phyloP scores from a whole-genome alignment of 53 echinoderm and acorn worm genomes.

The Zoroaster sp. region DNA sequence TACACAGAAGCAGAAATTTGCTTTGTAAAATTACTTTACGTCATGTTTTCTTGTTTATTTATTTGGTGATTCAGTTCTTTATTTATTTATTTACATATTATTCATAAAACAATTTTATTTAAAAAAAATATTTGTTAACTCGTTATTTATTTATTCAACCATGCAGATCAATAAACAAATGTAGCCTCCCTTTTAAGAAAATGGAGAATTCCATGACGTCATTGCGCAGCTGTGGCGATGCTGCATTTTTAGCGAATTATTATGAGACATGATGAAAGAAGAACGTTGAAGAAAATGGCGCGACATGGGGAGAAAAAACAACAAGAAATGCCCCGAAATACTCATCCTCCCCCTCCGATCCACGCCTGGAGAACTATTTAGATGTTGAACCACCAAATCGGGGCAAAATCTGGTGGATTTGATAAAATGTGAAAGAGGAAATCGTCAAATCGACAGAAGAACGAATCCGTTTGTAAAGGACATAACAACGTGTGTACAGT shows the following conservation, averaged over 20 bases:
- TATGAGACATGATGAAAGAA: conserved; percentile 46
- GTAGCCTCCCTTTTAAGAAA: not conserved
- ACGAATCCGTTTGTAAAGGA: conserved; percentile 13
- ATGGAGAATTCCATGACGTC: conserved; percentile 46
- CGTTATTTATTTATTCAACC: too few relatives aligned
- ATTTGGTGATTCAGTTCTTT: too few relatives aligned
- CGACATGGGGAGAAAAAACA: conserved; percentile 59
- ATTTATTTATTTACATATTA: too few relatives aligned
- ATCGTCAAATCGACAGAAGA: not conserved
- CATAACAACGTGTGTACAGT: conserved; percentile 13
- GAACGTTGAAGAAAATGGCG: conserved; percentile 61
- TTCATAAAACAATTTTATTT: too few relatives aligned
- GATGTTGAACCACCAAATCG: conserved; percentile 20
- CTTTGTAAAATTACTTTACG: too few relatives aligned
- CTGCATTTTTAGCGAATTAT: conserved; percentile 23
- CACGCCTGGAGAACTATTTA: conserved; percentile 51
- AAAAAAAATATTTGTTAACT: too few relatives aligned
- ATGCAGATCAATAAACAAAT: not conserved
- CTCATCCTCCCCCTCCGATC: conserved; percentile 33
- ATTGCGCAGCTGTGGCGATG: conserved; percentile 62
- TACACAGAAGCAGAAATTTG: too few relatives aligned
- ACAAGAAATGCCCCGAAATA: conserved; percentile 49
- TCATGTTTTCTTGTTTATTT: too few relatives aligned
- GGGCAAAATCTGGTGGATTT: conserved; percentile 22
- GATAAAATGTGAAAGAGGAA: not conserved